Evolutionary conservation across 2,888 invertebrate genomes (phyloP).

Genomic region (Lingula anatina): DNA sequence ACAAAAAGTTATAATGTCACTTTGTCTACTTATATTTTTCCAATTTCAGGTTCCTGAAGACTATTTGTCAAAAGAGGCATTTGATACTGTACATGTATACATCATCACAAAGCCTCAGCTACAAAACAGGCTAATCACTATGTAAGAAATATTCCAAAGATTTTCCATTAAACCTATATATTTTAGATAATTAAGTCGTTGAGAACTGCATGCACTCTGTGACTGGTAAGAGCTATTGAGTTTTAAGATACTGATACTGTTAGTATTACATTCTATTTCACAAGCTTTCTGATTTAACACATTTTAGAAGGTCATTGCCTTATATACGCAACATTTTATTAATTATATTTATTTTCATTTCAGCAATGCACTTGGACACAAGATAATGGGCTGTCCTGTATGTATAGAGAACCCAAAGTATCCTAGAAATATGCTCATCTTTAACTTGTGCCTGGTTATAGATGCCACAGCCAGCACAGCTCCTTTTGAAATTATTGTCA

Average conservation of each 20-base stretch:
- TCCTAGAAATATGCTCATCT: conserved; percentile 87
- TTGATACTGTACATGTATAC: conserved; percentile 89
- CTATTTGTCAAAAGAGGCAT: conserved; percentile 85
- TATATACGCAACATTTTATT: too few species aligned
- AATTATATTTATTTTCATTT: conserved; percentile 16
- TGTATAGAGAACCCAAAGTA: conserved; percentile 84
- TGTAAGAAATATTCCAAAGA: conserved; percentile 62
- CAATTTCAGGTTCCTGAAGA: conserved; percentile 73
- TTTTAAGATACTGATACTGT: neutral
- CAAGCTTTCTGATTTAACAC: too few species aligned
- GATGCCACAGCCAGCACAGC: conserved; percentile 83
- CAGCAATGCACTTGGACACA: conserved; percentile 73
- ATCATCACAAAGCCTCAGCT: conserved; percentile 93
- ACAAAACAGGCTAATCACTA: conserved; percentile 82
- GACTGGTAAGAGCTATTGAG: neutral
- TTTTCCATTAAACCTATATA: neutral
- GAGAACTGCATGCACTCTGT: neutral
- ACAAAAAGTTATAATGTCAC: too few species aligned
- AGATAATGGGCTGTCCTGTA: conserved; percentile 89
- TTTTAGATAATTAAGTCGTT: neutral
- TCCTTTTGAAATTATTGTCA: conserved; percentile 90
- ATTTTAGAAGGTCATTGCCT: too few species aligned
- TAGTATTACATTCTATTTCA: too few species aligned
- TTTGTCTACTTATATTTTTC: too few species aligned
- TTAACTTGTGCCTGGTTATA: conserved; percentile 88